phyloP scores from a whole-genome alignment of 2,888 invertebrate species.

The Anoncus sp. region DNA sequence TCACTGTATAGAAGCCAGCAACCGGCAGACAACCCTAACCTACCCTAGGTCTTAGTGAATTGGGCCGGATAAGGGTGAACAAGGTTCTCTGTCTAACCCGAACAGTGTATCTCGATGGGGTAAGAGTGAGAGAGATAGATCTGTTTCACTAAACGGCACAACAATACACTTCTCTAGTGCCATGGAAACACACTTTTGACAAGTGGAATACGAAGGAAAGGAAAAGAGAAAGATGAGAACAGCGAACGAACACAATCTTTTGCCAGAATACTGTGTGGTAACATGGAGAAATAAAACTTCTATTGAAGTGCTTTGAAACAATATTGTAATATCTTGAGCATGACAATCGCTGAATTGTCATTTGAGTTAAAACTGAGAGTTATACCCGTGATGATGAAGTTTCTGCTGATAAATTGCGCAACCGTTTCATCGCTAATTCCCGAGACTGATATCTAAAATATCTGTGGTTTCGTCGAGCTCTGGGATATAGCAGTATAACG shows the following conservation, averaged over 20 bases:
- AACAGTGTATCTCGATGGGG: constrained; percentile 54
- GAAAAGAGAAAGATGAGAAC: neutral
- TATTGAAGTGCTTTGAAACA: neutral
- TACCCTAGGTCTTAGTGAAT: constrained; percentile 74
- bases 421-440: constrained; percentile 16
- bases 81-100: constrained; percentile 14
- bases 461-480: neutral
- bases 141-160: constrained; percentile 33
- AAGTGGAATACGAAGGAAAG: constrained; percentile 11
- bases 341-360: neutral
- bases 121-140: constrained; percentile 41
- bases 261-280: no score
- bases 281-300: neutral
- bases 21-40: constrained; percentile 76
- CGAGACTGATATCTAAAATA: constrained; percentile 17
- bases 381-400: constrained; percentile 11
- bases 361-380: neutral
- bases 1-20: constrained; percentile 55
- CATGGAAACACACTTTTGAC: constrained; percentile 79
- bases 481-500: neutral
- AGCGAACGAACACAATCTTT: neutral
- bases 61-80: constrained; percentile 39
- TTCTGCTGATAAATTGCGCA: constrained; percentile 6
- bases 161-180: constrained; percentile 71
- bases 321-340: neutral